Conservation (phyloP, 2,797 vertebrate species). For the Bovichtus variegatus region DNA sequence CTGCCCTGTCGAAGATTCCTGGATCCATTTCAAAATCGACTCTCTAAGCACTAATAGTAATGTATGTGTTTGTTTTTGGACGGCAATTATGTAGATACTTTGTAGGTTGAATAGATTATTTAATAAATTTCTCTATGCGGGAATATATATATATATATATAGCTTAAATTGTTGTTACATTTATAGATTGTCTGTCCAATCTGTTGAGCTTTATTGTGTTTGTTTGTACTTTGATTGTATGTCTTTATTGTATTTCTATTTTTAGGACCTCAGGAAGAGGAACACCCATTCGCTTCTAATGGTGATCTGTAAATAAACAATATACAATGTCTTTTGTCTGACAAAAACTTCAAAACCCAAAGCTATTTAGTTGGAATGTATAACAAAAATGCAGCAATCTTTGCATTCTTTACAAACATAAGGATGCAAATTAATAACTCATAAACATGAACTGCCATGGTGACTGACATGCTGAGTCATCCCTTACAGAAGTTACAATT, state of each 20-base stretch:
- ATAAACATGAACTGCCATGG: background rate
- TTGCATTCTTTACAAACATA: background rate
- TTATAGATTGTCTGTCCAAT: too few species aligned
- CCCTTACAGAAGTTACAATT: background rate
- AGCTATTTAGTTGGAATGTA: background rate
- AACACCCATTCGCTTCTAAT: background rate
- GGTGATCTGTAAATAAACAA: background rate
- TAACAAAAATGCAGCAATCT: background rate
- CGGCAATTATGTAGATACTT: background rate
- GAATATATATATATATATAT: too few species aligned
- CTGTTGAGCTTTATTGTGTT: too few species aligned
- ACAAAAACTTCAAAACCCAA: background rate
- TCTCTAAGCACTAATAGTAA: too few species aligned
- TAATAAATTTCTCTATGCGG: background rate
- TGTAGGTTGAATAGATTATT: background rate
- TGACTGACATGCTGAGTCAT: conserved; percentile 43
- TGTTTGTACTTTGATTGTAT: too few species aligned
- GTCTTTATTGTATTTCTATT: too few species aligned
- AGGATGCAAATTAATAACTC: background rate
- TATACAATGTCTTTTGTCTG: background rate
- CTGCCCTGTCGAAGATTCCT: too few species aligned
- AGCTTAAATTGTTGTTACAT: too few species aligned
- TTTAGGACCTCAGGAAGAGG: background rate
- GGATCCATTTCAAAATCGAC: too few species aligned
- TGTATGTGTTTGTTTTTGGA: background rate